Percentiles rank a stretch among this genome's conserved stretches.
Conservation (phyloP, 2,113 vertebrate genomes). For the Leucoraja erinaceus region DNA sequence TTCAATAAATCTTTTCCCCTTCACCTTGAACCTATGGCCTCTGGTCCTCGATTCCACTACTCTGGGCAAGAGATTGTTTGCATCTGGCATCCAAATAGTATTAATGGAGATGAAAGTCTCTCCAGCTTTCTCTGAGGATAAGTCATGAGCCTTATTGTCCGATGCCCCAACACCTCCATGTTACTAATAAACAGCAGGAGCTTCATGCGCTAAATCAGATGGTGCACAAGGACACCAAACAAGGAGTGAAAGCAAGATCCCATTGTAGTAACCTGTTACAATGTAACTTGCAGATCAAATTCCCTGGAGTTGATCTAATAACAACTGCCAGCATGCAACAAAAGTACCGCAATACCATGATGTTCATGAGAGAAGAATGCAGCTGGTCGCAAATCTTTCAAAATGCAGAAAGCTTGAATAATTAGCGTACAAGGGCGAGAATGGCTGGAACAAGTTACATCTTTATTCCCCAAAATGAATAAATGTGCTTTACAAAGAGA, state of each 20-base stretch:
- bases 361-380: neutral
- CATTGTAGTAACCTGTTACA: neutral
- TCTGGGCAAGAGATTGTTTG: no score
- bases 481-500: neutral
- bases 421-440: neutral
- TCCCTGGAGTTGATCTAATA: neutral
- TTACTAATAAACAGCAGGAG: neutral
- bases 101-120: neutral
- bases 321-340: no score
- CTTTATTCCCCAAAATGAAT: neutral
- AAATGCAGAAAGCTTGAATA: neutral
- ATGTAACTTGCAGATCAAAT: neutral
- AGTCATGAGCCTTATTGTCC: neutral
- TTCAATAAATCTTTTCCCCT: no score
- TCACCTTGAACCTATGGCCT: no score
- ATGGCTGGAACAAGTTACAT: neutral
- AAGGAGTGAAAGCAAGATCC: neutral
- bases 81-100: neutral
- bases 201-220: neutral
- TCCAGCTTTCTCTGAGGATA: neutral
- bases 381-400: neutral
- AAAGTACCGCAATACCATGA: neutral
- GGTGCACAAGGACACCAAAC: neutral
- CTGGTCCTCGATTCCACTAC: no score
- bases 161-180: neutral